A percentile compares a stretch with the other conserved stretches of the same genome.
Evolutionary conservation across 2,888 invertebrate species (phyloP).

Genomic region (Drosophila buzzatii): DNA sequence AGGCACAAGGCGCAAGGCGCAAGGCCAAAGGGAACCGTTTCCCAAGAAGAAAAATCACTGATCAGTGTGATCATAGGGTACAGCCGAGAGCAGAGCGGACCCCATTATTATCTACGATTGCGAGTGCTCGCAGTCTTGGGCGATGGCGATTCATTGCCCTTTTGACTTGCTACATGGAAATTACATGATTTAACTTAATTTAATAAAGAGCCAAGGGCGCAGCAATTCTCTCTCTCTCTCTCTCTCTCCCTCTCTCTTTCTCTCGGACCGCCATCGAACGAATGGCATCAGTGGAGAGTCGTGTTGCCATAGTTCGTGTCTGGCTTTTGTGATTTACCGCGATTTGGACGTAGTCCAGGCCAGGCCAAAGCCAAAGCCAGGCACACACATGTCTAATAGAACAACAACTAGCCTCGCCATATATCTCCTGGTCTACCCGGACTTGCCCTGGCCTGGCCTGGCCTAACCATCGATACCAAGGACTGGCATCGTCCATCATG

Average conservation of each 20-base stretch:
- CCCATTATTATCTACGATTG: constrained; percentile 41
- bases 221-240: constrained; percentile 26
- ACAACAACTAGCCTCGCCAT: constrained; percentile 18
- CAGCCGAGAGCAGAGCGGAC: not conserved
- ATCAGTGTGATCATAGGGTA: constrained; percentile 71
- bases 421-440: not conserved
- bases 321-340: constrained; percentile 80
- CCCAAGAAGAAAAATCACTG: constrained; percentile 58
- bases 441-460: constrained; percentile 15
- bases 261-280: constrained; percentile 20
- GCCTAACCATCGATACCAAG: constrained; percentile 29
- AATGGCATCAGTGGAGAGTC: constrained; percentile 33
- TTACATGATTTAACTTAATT: constrained; percentile 81
- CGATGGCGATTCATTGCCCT: constrained; percentile 69
- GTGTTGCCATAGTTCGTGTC: constrained; percentile 59
- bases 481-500: constrained; percentile 68
- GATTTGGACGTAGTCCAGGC: constrained; percentile 37
- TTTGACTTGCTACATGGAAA: constrained; percentile 79
- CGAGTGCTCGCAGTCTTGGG: constrained; percentile 41
- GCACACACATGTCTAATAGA: constrained; percentile 46
- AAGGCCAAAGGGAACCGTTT: constrained; percentile 43
- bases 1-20: constrained; percentile 9
- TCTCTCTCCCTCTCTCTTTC: not conserved
- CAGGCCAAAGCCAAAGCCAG: constrained; percentile 7
- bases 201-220: constrained; percentile 78